Evolutionary conservation across 2,888 invertebrate genomes (phyloP).

Genomic region (Beris chalybata): DNA sequence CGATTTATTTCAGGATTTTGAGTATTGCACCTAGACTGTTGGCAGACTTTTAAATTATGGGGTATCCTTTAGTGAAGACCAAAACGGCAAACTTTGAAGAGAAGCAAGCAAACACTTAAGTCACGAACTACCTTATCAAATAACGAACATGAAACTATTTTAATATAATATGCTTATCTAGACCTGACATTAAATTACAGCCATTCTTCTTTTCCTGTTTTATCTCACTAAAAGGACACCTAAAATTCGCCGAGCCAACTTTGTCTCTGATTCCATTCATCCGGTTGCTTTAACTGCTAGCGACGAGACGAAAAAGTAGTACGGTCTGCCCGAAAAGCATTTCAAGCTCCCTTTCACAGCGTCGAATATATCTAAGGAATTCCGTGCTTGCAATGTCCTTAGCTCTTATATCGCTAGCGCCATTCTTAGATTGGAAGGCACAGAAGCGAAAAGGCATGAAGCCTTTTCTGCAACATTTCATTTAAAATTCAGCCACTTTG

Average conservation of each 20-base stretch:
- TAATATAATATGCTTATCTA: slow-evolving; percentile 33
- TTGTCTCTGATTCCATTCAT: background rate
- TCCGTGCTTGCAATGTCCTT: slow-evolving; percentile 19
- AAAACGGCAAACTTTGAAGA: too few relatives aligned
- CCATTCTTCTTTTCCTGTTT: slow-evolving; percentile 12
- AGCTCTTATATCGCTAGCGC: slow-evolving; percentile 33
- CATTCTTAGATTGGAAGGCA: slow-evolving; percentile 30
- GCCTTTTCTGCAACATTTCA: slow-evolving; percentile 34
- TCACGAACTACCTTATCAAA: too few relatives aligned
- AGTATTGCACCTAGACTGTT: too few relatives aligned
- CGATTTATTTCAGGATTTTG: too few relatives aligned
- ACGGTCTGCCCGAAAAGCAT: background rate
- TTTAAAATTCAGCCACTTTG: slow-evolving; percentile 38
- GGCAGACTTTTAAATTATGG: too few relatives aligned
- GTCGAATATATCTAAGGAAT: slow-evolving; percentile 20
- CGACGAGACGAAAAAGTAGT: background rate
- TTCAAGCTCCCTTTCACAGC: slow-evolving; percentile 9
- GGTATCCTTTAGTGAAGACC: too few relatives aligned
- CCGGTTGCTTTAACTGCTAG: too few relatives aligned
- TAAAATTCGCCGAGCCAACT: background rate
- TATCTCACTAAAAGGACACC: slow-evolving; percentile 16
- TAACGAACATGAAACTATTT: background rate
- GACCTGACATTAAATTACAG: slow-evolving; percentile 34
- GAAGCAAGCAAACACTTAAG: too few relatives aligned
- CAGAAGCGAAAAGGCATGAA: slow-evolving; percentile 34